Evolutionary conservation across 1,140 invertebrate species (phyloP).

Genomic region (Dendroctonus ponderosae): DNA sequence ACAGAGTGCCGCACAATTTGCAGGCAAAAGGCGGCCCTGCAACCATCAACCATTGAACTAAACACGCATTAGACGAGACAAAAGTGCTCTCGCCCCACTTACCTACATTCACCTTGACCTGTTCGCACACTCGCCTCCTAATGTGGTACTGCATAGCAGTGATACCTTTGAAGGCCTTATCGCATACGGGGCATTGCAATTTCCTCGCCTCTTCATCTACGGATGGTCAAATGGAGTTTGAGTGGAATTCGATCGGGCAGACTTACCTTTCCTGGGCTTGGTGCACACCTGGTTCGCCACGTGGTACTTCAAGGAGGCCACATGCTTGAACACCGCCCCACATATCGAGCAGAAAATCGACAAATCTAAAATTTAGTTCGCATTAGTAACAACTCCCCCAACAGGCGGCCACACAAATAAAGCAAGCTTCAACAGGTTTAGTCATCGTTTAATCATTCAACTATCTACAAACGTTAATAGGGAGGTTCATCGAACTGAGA

Average conservation of each 20-base stretch:
- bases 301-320: slow-evolving; percentile 22
- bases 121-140: slow-evolving; percentile 25
- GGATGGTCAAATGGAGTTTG: background rate
- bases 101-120: slow-evolving; percentile 16
- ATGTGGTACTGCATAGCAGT: slow-evolving; percentile 32
- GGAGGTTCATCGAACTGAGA: too few relatives aligned
- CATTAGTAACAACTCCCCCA: slow-evolving; percentile 24
- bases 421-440: slow-evolving; percentile 1
- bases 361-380: slow-evolving; percentile 12
- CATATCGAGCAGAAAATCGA: slow-evolving; percentile 7
- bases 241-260: background rate
- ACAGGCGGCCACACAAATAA: slow-evolving; percentile 4
- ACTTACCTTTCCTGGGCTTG: slow-evolving; percentile 24
- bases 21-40: slow-evolving; percentile 20
- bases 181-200: slow-evolving; percentile 21
- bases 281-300: slow-evolving; percentile 28
- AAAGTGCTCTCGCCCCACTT: background rate
- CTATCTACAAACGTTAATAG: background rate
- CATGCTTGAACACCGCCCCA: slow-evolving; percentile 13
- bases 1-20: slow-evolving; percentile 13
- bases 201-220: slow-evolving; percentile 18
- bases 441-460: background rate
- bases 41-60: background rate
- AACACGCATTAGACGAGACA: background rate
- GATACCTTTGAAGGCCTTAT: slow-evolving; percentile 21